A percentile compares a stretch with the other conserved stretches of the same genome.
Evolutionary conservation across 1,140 invertebrate genomes (phyloP).

Genomic region (Temnothorax curvispinosus): DNA sequence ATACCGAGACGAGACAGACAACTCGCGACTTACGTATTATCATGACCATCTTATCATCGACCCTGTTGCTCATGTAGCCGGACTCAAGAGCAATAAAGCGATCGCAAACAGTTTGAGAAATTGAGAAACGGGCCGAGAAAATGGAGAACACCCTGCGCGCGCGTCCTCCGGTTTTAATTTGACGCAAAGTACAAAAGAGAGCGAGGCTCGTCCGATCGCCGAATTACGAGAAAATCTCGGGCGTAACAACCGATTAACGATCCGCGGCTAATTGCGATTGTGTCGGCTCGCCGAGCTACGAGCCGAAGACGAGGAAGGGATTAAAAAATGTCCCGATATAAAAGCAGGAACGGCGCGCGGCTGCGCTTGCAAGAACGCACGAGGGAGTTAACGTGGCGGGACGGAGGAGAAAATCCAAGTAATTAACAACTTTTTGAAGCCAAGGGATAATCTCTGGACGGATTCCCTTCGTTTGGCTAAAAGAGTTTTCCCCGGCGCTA

Average conservation of each 20-base stretch:
- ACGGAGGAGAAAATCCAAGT: slow-evolving; percentile 84
- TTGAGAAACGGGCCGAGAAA: slow-evolving; percentile 5
- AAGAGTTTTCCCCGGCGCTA: slow-evolving; percentile 85
- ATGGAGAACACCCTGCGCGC: not conserved
- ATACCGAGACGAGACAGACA: not conserved
- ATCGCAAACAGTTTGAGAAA: not conserved
- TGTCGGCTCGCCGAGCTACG: slow-evolving; percentile 62
- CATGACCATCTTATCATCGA: not conserved
- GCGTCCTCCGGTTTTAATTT: slow-evolving; percentile 58
- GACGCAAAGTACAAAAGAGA: slow-evolving; percentile 45
- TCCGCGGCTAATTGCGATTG: slow-evolving; percentile 78
- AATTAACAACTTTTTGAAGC: slow-evolving; percentile 87
- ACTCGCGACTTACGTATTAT: not conserved
- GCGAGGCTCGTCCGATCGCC: slow-evolving; percentile 51
- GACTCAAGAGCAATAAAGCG: slow-evolving; percentile 21
- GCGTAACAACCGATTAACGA: slow-evolving; percentile 76
- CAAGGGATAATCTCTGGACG: slow-evolving; percentile 85
- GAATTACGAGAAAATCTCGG: slow-evolving; percentile 71
- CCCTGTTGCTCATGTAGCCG: not conserved
- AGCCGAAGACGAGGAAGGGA: slow-evolving; percentile 71
- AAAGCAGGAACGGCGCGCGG: slow-evolving; percentile 65
- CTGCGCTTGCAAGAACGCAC: slow-evolving; percentile 68
- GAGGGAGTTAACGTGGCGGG: slow-evolving; percentile 72
- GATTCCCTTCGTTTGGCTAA: slow-evolving; percentile 86
- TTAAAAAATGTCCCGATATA: slow-evolving; percentile 78